Conservation (phyloP, 2,113 vertebrate genomes). For the Oriolus oriolus region DNA sequence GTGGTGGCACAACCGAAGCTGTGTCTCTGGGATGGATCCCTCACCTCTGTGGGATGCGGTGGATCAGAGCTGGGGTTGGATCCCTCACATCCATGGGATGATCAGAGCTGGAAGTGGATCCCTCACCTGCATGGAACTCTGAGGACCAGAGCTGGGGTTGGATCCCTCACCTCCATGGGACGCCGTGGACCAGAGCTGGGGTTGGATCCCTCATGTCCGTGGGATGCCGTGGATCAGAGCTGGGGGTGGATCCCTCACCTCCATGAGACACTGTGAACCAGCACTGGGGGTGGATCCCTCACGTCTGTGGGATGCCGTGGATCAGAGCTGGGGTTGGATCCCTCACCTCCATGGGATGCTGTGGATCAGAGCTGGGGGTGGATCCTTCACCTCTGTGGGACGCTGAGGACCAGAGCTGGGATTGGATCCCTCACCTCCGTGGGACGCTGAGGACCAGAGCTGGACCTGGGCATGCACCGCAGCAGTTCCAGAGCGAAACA, state of each 20-base stretch:
- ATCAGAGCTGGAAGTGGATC: neutral
- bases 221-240: neutral
- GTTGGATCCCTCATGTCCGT: neutral
- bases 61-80: neutral
- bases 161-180: fast-evolving
- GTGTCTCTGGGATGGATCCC: neutral
- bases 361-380: neutral
- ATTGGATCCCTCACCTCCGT: neutral
- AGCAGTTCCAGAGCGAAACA: neutral
- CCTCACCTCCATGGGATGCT: fast-evolving
- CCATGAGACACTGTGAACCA: no score
- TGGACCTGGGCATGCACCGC: fast-evolving
- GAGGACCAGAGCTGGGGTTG: neutral
- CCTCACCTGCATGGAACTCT: fast-evolving
- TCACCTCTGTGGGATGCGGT: fast-evolving
- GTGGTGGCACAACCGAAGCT: neutral
- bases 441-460: neutral
- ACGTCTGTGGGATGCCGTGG: neutral
- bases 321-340: neutral
- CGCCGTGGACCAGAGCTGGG: neutral
- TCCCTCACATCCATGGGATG: neutral
- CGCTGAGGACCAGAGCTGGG: neutral
- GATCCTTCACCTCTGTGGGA: fast-evolving
- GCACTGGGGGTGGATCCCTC: neutral
- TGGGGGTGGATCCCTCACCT: neutral